Base-by-base conservation (phyloP, 2,888 invertebrate genomes). In the Pseudanteris insignis region DNA sequence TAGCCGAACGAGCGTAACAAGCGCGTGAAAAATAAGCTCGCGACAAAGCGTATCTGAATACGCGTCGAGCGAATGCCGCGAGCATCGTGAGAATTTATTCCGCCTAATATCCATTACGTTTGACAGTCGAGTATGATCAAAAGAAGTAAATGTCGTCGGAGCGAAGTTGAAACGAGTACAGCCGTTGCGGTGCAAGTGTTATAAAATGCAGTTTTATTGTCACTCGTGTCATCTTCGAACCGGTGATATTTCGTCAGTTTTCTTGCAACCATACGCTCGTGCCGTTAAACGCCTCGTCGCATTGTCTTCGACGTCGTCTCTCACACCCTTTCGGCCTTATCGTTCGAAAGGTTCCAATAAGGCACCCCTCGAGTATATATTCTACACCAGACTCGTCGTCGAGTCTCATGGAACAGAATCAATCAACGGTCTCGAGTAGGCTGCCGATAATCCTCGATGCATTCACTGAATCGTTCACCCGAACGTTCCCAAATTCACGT, bases 371-470 rank as follows among this genome's bases (percentile, higher is more conserved):
- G 40, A 48, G n/a, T 50, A 48, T 46, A 55, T 62, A 62, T 53
- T 53, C 43, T 57, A 62, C 57, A 62, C 11, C 18, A 46, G 26
- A 51, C 57, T 46, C 62, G 37, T 41, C 29, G 46, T 43, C 33
- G 36, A 60, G 48, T 60, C 41, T 60, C 38, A 43, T 33, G 38
- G 53, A 38, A 58, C 44, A 48, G 44, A 47, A 53, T 51, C 47
- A 60, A 51, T 25, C 48, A 59, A 37, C 48, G 55, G 63, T 38
- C 61, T 66, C 66, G 68, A 64, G 69, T 69, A 51, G 30, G 44
- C 34, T 37, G 28, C 53, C 50, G 38, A 63, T 63, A 63, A 63
- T 63, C 57, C 48, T 57, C 57, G 57, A 57, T 48, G 51, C 46
- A 57, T 36, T 46, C 43, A 55, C 46, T 46, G 8, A 37, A 9